phyloP scores from a whole-genome alignment of 2,113 vertebrate genomes.

The Alexandromys fortis region DNA sequence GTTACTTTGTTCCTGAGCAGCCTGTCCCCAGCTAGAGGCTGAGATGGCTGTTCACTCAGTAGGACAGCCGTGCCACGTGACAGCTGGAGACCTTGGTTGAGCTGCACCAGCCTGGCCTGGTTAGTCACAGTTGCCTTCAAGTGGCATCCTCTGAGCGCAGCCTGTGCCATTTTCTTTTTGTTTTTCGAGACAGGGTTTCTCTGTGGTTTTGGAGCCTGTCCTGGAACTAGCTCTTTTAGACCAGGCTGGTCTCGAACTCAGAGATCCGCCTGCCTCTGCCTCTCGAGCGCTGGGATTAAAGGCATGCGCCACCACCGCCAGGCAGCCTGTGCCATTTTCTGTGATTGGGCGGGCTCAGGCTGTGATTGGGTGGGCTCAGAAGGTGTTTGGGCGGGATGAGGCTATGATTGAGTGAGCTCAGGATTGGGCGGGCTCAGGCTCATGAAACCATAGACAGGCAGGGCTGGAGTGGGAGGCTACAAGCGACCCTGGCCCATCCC shows the following conservation, averaged over 20 bases:
- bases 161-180: background rate
- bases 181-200: no score
- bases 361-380: no score
- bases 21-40: background rate
- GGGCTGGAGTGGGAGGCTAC: background rate
- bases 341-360: background rate
- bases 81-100: background rate
- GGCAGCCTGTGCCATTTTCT: background rate
- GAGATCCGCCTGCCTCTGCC: no score
- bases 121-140: rapidly evolving
- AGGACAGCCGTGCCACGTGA: no score
- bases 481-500: background rate
- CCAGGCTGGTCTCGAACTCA: no score
- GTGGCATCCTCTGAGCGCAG: background rate
- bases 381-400: no score
- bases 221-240: no score
- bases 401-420: background rate
- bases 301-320: no score
- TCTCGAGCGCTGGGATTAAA: no score
- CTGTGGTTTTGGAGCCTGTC: no score
- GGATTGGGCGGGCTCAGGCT: background rate
- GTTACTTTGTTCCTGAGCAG: background rate
- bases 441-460: rapidly evolving
- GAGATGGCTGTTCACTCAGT: background rate
- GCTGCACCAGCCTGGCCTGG: background rate